These are phyloP conservation scores for Pollenia angustigena DNA, from an alignment of 2,888 invertebrate genomes.

Conservation along the genomic window DNA sequence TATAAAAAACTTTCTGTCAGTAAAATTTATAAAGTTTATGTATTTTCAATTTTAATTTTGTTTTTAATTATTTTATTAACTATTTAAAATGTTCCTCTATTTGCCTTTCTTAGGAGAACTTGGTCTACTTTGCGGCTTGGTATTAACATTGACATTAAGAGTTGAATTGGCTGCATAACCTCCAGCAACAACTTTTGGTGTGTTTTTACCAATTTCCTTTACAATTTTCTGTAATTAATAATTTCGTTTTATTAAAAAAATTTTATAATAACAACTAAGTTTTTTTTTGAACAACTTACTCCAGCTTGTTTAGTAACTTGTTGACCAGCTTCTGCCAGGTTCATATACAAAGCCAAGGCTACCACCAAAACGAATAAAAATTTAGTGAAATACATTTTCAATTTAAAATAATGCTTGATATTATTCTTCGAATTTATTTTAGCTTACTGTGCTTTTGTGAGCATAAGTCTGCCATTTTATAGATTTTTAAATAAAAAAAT, in stretches of 20 bases:
- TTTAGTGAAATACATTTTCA: constrained; percentile 58
- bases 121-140: constrained; percentile 16
- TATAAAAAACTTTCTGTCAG: no score
- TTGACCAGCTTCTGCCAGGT: constrained; percentile 38
- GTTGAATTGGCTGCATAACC: constrained; percentile 46
- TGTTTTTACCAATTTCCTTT: constrained; percentile 22
- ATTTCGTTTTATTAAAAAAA: no score
- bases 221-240: constrained; percentile 1
- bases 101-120: constrained; percentile 31
- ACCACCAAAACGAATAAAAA: constrained; percentile 19
- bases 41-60: no score
- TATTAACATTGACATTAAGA: constrained; percentile 34
- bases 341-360: constrained; percentile 18
- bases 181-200: constrained; percentile 6
- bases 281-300: constrained; percentile 12
- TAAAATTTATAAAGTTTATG: no score
- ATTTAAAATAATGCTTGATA: neutral
- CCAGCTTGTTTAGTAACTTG: neutral
- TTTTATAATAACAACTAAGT: neutral
- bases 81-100: neutral
- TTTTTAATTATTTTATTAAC: neutral
- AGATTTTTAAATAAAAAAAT: neutral
- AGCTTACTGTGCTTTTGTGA: neutral
- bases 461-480: neutral
- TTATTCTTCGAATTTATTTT: neutral